Evolutionary conservation across 2,113 vertebrate species (phyloP).

Genomic region (Fregetta grallaria): DNA sequence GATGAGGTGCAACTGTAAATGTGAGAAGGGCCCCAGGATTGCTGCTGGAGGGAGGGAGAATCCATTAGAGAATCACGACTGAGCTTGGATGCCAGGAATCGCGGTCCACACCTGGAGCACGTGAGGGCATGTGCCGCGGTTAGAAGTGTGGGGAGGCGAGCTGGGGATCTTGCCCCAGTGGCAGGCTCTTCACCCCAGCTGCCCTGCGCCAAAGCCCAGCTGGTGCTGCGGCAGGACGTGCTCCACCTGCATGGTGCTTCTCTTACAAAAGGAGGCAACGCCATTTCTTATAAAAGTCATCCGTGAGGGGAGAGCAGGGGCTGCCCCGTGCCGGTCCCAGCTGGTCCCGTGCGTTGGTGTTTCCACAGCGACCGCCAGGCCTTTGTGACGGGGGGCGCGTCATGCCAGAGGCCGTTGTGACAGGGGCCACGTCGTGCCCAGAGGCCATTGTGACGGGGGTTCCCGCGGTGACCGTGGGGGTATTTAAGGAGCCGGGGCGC

Average conservation of each 20-base stretch:
- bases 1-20: neutral
- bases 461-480: too few relatives aligned
- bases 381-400: too few relatives aligned
- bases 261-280: neutral
- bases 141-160: neutral
- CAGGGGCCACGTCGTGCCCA: too few relatives aligned
- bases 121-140: neutral
- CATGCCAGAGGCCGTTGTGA: too few relatives aligned
- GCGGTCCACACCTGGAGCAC: neutral
- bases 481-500: too few relatives aligned
- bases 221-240: neutral
- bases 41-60: neutral
- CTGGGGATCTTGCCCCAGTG: neutral
- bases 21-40: neutral
- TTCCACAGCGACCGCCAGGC: too few relatives aligned
- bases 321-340: too few relatives aligned
- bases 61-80: neutral
- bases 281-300: too few relatives aligned
- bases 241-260: neutral
- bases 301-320: too few relatives aligned
- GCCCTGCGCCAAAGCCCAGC: neutral
- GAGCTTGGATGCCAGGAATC: neutral
- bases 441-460: too few relatives aligned
- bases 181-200: neutral
- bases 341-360: too few relatives aligned